Evolutionary conservation across 2,888 invertebrate species (phyloP).

Genomic region (Lobophora halterata): DNA sequence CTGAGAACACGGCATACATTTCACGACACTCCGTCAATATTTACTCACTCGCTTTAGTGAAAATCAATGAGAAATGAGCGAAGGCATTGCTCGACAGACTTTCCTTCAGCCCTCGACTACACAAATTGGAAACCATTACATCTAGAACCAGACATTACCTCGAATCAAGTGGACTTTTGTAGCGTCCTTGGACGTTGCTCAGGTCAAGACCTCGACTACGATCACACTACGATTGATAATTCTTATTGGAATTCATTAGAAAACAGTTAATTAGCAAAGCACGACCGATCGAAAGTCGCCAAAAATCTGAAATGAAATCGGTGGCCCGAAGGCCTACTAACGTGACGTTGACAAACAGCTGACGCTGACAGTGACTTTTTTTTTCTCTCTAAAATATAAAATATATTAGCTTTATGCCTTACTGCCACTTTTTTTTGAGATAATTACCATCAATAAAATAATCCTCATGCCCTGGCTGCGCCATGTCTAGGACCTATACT

Average conservation of each 20-base stretch:
- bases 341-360: too few species aligned
- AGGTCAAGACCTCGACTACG: conserved; percentile 35
- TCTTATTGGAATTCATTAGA: conserved; percentile 36
- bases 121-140: conserved; percentile 24
- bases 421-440: too few species aligned
- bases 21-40: conserved; percentile 36
- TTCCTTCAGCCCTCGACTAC: conserved; percentile 23
- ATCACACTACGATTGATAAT: conserved; percentile 39
- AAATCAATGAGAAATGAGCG: conserved; percentile 56
- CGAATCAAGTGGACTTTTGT: conserved; percentile 4
- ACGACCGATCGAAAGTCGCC: conserved; percentile 1
- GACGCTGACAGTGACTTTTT: too few species aligned
- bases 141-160: conserved; percentile 23
- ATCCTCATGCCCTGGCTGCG: too few species aligned
- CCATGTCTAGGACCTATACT: too few species aligned
- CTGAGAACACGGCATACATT: conserved; percentile 8
- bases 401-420: too few species aligned
- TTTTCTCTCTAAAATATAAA: too few species aligned
- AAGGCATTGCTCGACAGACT: conserved; percentile 16
- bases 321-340: too few species aligned
- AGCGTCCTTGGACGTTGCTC: conserved; percentile 50
- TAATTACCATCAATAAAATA: too few species aligned
- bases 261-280: conserved; percentile 1
- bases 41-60: conserved; percentile 53
- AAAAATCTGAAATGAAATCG: too few species aligned